Conservation (phyloP, 1,140 invertebrate genomes). For the Anoplophora glabripennis region DNA sequence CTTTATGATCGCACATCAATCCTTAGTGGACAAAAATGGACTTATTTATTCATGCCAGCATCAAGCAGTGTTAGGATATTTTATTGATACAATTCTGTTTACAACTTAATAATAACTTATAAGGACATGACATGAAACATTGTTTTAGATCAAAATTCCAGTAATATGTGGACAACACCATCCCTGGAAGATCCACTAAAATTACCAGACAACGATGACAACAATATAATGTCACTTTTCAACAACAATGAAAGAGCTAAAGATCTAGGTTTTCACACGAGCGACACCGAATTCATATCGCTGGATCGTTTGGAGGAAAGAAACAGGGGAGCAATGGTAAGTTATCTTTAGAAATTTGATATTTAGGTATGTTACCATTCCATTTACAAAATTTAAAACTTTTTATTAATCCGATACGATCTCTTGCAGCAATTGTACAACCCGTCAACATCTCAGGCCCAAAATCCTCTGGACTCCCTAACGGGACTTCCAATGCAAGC, state of each 20-base stretch:
- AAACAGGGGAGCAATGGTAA: conserved; percentile 41
- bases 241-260: conserved; percentile 46
- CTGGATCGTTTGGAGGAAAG: conserved; percentile 42
- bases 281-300: conserved; percentile 46
- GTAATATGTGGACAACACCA: conserved; percentile 30
- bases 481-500: conserved; percentile 46
- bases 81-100: too few relatives aligned
- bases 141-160: conserved; percentile 17
- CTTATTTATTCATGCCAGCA: too few relatives aligned
- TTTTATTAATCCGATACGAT: conserved; percentile 2
- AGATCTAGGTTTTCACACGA: conserved; percentile 44
- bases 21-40: too few relatives aligned
- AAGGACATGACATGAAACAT: too few relatives aligned
- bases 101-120: too few relatives aligned
- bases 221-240: conserved; percentile 40
- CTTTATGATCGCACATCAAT: too few relatives aligned
- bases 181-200: conserved; percentile 43
- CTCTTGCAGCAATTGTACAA: conserved; percentile 45
- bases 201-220: conserved; percentile 37
- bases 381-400: not conserved
- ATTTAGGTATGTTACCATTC: conserved; percentile 1
- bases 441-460: conserved; percentile 16
- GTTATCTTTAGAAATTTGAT: not conserved
- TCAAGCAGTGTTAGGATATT: too few relatives aligned
- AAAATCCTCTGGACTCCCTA: conserved; percentile 38